A percentile compares a stretch with the other conserved stretches of the same genome.
phyloP scores from a whole-genome alignment of 2,113 vertebrate genomes.

The Saguinus midas region DNA sequence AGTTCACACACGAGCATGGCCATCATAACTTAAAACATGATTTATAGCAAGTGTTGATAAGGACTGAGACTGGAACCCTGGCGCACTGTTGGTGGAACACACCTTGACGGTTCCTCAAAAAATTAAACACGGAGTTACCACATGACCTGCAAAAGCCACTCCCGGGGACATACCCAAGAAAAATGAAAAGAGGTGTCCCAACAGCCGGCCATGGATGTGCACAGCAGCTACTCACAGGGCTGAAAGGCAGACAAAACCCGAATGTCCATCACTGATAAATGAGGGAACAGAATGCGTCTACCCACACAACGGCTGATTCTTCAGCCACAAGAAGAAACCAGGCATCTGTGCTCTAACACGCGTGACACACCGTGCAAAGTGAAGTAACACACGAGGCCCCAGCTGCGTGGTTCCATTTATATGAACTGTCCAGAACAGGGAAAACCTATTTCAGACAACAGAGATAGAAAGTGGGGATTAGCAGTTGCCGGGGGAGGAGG shows the following conservation, averaged over 20 bases:
- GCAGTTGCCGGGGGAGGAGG: background rate
- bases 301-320: accelerated
- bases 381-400: background rate
- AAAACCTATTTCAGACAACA: no score
- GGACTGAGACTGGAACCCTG: accelerated
- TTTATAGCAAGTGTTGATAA: background rate
- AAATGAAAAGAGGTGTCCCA: no score
- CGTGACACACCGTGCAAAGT: accelerated
- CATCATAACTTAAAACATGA: background rate
- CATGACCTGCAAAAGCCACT: background rate
- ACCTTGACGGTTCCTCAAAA: no score
- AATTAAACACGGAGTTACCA: background rate
- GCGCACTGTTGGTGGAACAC: accelerated
- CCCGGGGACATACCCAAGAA: background rate
- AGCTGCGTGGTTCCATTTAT: background rate
- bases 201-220: accelerated
- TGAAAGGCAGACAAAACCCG: no score
- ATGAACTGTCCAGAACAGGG: background rate
- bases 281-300: accelerated
- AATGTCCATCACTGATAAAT: accelerated
- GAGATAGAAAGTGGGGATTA: background rate
- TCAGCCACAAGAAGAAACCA: background rate
- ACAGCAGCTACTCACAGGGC: accelerated
- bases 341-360: accelerated
- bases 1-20: no score